phyloP scores from a whole-genome alignment of 37 sponge, comb jelly and placozoan species.

The Agelas oroides region DNA sequence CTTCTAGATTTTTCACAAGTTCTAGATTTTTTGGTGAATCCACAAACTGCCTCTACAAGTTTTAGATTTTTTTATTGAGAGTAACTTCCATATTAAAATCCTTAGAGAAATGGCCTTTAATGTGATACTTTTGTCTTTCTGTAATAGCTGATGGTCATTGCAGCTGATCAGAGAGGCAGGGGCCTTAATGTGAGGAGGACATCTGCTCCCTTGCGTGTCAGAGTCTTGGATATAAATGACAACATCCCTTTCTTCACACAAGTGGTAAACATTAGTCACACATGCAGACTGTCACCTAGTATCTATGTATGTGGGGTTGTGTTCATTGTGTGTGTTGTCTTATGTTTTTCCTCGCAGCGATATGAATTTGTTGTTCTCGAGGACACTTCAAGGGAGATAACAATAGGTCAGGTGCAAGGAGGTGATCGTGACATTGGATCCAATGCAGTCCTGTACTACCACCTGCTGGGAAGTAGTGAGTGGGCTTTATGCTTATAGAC shows the following conservation, averaged over 20 bases:
- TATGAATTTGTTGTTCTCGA: background rate
- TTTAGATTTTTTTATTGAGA: too few relatives aligned
- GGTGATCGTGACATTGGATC: slow-evolving; percentile 36
- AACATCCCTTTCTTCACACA: slow-evolving; percentile 24
- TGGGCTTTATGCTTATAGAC: too few relatives aligned
- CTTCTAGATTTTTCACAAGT: too few relatives aligned
- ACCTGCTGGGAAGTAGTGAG: slow-evolving; percentile 7
- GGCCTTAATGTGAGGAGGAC: slow-evolving; percentile 4
- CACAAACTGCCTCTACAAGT: too few relatives aligned
- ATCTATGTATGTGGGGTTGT: too few relatives aligned
- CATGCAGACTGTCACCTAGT: too few relatives aligned
- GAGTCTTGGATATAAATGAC: slow-evolving; percentile 58
- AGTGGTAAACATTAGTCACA: background rate
- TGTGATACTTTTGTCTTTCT: too few relatives aligned
- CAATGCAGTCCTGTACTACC: slow-evolving; percentile 46
- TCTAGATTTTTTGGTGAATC: too few relatives aligned
- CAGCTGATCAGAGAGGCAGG: slow-evolving; percentile 12
- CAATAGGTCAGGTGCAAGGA: background rate
- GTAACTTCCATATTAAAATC: too few relatives aligned
- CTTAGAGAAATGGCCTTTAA: too few relatives aligned
- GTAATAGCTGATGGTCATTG: slow-evolving; percentile 15
- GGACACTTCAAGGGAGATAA: background rate
- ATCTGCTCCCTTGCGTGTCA: slow-evolving; percentile 8
- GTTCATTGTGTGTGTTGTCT: too few relatives aligned
- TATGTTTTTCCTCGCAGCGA: background rate